phyloP scores from a whole-genome alignment of 2,888 invertebrate genomes.

The Drosophila meridionalis region DNA sequence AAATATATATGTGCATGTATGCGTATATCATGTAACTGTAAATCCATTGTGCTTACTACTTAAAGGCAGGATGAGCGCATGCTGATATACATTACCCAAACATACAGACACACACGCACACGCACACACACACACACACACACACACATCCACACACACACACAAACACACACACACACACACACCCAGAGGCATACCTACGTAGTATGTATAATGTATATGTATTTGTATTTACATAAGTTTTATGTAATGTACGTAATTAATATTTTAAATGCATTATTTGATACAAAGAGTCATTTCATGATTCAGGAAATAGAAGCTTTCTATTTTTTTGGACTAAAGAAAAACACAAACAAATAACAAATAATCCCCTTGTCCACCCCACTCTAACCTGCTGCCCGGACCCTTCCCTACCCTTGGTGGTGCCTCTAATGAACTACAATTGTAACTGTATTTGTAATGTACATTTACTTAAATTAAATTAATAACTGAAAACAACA shows the following conservation, averaged over 20 bases:
- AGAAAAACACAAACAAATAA: constrained; percentile 11
- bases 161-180: constrained; percentile 21
- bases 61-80: constrained; percentile 1
- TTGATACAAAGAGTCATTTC: constrained; percentile 40
- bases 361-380: background rate
- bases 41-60: constrained; percentile 3
- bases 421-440: constrained; percentile 21
- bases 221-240: constrained; percentile 51
- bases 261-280: constrained; percentile 58
- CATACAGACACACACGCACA: constrained; percentile 7
- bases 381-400: background rate
- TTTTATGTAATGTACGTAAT: constrained; percentile 64
- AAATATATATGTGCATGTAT: constrained; percentile 4
- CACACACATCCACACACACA: constrained; percentile 7
- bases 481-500: constrained; percentile 48
- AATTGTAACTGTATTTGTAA: constrained; percentile 63
- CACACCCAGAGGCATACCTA: constrained; percentile 6
- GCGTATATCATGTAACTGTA: constrained; percentile 11
- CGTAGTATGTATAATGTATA: constrained; percentile 32
- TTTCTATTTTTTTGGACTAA: constrained; percentile 17
- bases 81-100: constrained; percentile 15
- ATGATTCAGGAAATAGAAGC: constrained; percentile 32
- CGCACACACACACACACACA: constrained; percentile 20
- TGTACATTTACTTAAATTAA: constrained; percentile 72
- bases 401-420: background rate